Evolutionary conservation across 2,888 invertebrate genomes (phyloP).

Genomic region (Lordiphosa andalusiaca): DNA sequence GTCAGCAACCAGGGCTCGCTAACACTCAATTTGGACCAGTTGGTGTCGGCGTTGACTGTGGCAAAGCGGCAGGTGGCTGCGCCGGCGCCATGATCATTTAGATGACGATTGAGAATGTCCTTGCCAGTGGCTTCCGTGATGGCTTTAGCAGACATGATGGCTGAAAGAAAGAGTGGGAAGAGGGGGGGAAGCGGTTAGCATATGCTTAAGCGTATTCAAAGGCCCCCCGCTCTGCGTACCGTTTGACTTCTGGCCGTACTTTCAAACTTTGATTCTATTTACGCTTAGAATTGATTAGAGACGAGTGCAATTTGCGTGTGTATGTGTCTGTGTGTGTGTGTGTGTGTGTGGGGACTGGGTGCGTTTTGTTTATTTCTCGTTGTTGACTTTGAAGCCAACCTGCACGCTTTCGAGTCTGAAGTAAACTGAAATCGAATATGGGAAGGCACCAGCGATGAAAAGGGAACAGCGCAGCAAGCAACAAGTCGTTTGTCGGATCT

Average conservation of each 20-base stretch:
- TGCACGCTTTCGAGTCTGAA: slow-evolving; percentile 58
- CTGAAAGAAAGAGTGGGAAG: background rate
- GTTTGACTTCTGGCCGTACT: slow-evolving; percentile 49
- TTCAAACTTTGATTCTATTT: slow-evolving; percentile 69
- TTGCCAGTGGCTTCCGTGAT: slow-evolving; percentile 97
- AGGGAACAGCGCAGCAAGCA: slow-evolving; percentile 28
- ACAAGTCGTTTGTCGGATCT: slow-evolving; percentile 13
- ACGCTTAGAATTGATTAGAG: slow-evolving; percentile 58
- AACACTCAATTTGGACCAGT: slow-evolving; percentile 87
- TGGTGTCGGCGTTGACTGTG: slow-evolving; percentile 87
- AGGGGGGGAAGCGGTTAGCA: background rate
- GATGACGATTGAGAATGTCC: slow-evolving; percentile 91
- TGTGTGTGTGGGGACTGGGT: slow-evolving; percentile 1
- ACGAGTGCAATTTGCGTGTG: slow-evolving; percentile 10
- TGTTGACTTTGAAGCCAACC: slow-evolving; percentile 32
- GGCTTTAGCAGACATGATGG: slow-evolving; percentile 96
- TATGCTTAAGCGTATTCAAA: slow-evolving; percentile 7
- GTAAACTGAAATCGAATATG: slow-evolving; percentile 67
- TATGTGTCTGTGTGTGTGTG: slow-evolving; percentile 35
- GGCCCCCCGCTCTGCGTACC: slow-evolving; percentile 13
- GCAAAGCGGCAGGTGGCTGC: slow-evolving; percentile 90
- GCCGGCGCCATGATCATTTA: slow-evolving; percentile 85
- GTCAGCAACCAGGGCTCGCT: slow-evolving; percentile 93
- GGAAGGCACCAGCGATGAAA: slow-evolving; percentile 50
- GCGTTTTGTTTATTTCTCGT: slow-evolving; percentile 26